phyloP scores from a whole-genome alignment of 2,113 vertebrate genomes.

The Carollia perspicillata region DNA sequence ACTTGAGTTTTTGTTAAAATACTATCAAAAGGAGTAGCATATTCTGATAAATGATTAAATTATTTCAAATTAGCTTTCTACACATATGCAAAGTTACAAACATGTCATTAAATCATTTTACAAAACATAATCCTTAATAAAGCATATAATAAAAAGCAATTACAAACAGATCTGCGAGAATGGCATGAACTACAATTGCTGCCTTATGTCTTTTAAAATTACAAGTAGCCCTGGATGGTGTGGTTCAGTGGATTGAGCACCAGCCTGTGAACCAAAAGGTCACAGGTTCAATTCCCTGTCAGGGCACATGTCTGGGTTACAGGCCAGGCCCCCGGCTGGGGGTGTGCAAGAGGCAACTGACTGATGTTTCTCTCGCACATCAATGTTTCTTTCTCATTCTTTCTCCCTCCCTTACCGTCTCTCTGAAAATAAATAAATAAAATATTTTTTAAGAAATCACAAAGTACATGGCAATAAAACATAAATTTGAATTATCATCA shows the following conservation, averaged over 20 bases:
- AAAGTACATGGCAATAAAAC: neutral
- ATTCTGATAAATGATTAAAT: neutral
- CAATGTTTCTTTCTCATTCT: neutral
- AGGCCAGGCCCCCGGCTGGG: too few species aligned
- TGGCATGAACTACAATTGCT: neutral
- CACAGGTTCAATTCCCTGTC: too few species aligned
- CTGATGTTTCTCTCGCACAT: neutral
- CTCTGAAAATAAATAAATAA: neutral
- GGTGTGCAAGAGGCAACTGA: too few species aligned
- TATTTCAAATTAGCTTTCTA: constrained; percentile 22
- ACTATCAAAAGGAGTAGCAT: neutral
- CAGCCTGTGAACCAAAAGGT: too few species aligned
- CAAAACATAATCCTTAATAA: neutral
- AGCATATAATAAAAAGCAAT: neutral
- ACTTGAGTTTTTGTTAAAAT: constrained; percentile 37
- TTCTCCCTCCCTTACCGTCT: neutral
- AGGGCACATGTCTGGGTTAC: too few species aligned
- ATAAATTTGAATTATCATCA: constrained; percentile 5
- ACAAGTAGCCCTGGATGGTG: neutral
- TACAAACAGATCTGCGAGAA: neutral
- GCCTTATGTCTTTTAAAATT: neutral
- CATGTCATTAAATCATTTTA: neutral
- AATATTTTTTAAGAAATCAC: neutral
- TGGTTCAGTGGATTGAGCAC: too few species aligned
- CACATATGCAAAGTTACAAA: neutral